Percentiles rank a stretch among this genome's conserved stretches.
Conservation (phyloP, 2,888 invertebrate genomes). For the Hirtodrosophila trivittata region DNA sequence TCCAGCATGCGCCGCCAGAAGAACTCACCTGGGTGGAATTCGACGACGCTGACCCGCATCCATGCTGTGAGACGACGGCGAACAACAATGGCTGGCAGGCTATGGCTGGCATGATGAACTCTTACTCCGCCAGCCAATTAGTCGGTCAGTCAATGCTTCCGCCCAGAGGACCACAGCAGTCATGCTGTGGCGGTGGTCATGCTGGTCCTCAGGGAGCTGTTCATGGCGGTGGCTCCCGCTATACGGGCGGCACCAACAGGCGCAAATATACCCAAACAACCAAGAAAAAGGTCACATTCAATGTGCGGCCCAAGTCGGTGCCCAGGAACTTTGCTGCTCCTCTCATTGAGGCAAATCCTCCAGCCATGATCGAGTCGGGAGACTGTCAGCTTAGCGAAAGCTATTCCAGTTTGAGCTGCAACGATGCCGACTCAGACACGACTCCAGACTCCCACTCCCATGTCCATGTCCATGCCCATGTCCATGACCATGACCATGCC, state of each 20-base stretch:
- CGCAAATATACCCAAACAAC: not conserved
- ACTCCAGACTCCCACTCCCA: no score
- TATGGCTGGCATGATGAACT: conserved; percentile 11
- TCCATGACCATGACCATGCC: no score
- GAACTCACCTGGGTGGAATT: conserved; percentile 61
- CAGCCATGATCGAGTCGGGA: no score
- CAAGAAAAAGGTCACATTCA: not conserved
- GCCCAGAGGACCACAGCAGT: no score
- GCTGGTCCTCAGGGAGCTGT: not conserved
- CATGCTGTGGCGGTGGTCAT: no score
- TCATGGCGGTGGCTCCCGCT: not conserved
- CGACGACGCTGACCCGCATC: not conserved
- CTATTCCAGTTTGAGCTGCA: not conserved
- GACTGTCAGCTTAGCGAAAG: no score
- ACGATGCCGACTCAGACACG: not conserved
- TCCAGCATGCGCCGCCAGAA: conserved; percentile 54
- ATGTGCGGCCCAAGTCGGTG: not conserved
- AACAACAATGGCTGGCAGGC: conserved; percentile 16
- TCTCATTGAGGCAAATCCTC: not conserved
- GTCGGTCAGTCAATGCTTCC: no score
- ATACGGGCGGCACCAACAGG: not conserved
- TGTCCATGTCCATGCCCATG: no score
- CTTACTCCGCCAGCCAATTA: no score
- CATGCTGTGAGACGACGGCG: not conserved
- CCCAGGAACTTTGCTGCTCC: not conserved